Percentiles rank a stretch among this genome's conserved stretches.
These are phyloP conservation scores for Pampus argenteus DNA, from an alignment of 2,797 vertebrate genomes.

Conservation along the genomic window DNA sequence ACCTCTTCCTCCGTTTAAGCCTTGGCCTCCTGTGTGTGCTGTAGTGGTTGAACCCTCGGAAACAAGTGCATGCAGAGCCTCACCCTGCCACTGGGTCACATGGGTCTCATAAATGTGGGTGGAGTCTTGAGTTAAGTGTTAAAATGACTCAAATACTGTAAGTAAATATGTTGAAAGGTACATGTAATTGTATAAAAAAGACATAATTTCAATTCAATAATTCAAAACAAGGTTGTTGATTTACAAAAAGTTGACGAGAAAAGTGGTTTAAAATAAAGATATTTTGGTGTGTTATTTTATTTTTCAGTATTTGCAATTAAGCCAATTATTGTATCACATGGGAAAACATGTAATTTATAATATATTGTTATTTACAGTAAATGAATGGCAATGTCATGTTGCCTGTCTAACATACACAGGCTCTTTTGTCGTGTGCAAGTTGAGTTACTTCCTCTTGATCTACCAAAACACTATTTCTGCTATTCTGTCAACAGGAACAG, in stretches of 20 bases:
- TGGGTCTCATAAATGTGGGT: slow-evolving; percentile 54
- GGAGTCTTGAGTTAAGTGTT: slow-evolving; percentile 49
- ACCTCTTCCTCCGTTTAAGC: slow-evolving; percentile 41
- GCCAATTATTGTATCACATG: not conserved
- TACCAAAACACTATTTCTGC: slow-evolving; percentile 5
- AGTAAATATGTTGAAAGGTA: not conserved
- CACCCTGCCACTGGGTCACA: slow-evolving; percentile 74
- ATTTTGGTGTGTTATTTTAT: not conserved
- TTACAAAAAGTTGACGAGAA: not conserved
- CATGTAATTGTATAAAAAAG: not conserved
- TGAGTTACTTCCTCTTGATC: slow-evolving; percentile 17
- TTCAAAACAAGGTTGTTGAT: accelerated
- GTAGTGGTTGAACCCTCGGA: slow-evolving; percentile 38
- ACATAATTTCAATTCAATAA: not conserved
- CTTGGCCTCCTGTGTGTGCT: slow-evolving; percentile 59
- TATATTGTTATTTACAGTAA: not conserved
- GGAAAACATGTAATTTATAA: not conserved
- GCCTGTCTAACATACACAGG: slow-evolving; percentile 1
- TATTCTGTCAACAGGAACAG: accelerated
- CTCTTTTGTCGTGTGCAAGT: not conserved
- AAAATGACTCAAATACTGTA: not conserved
- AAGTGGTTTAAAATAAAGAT: not conserved
- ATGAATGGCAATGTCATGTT: not conserved
- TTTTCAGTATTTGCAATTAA: not conserved
- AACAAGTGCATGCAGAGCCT: slow-evolving; percentile 68